phyloP scores from a whole-genome alignment of 2,113 vertebrate species.

The Actinemys pallida region DNA sequence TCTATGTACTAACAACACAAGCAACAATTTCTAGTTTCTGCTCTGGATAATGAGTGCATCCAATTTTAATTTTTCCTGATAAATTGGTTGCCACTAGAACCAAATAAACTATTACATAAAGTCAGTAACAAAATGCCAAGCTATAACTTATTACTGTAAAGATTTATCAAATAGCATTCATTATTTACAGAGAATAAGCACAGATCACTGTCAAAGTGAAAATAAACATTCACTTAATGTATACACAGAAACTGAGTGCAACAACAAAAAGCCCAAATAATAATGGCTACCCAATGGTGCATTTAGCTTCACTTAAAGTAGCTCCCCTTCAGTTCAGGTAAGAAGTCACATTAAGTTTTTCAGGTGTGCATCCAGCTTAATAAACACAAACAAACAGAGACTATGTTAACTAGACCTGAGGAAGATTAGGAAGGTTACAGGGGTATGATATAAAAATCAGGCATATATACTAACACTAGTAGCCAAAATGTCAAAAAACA shows the following conservation, averaged over 20 bases:
- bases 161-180: slow-evolving; percentile 51
- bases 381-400: neutral
- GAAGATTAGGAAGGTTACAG: neutral
- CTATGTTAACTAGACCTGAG: neutral
- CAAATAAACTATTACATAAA: slow-evolving; percentile 69
- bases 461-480: fast-evolving
- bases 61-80: slow-evolving; percentile 73
- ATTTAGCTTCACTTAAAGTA: neutral
- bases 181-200: slow-evolving; percentile 65
- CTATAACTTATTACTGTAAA: slow-evolving; percentile 21
- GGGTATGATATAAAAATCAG: neutral
- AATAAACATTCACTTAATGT: slow-evolving; percentile 52
- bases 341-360: neutral
- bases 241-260: slow-evolving; percentile 75
- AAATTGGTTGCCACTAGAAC: slow-evolving; percentile 59
- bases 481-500: fast-evolving
- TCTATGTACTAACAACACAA: slow-evolving; percentile 54
- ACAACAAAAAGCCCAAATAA: slow-evolving; percentile 31
- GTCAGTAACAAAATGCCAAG: slow-evolving; percentile 28
- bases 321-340: neutral
- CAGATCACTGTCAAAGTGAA: slow-evolving; percentile 71
- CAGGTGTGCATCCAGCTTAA: neutral
- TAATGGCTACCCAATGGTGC: neutral
- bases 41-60: neutral
- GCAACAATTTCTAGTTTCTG: slow-evolving; percentile 11